Evolutionary conservation across 2,113 vertebrate genomes (phyloP), one percentile per base, ranked within the genome.

Genomic region (Engraulis encrasicolus): DNA sequence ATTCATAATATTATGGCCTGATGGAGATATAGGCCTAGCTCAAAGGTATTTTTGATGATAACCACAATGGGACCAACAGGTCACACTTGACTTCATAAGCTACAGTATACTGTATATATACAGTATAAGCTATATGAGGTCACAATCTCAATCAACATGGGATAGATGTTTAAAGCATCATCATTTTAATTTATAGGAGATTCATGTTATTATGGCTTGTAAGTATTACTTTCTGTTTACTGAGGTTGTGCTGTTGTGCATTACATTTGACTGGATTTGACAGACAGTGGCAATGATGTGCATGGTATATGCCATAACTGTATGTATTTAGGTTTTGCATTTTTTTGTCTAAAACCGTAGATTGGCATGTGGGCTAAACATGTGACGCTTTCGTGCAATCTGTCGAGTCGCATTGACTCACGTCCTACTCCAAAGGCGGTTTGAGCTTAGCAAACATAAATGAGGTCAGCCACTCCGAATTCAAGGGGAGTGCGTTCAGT

Each of bases 331-430:
- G 66, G 66, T 31, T 74, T 36, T n/a, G n/a, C n/a, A n/a, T n/a
- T n/a, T n/a, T 74, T 45, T 31, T 11, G 15, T 12, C 66, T 12
- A 74, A 74, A 74, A 74, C 31, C 66, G 34, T 11, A 74, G 6
- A 74, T 17, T 74, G 12, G 34, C 66, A 34, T 74, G 66, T 74
- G 66, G 23, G 66, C 23, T 74, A 34, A 74, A 74, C 66, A 74
- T 74, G 58, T 74, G 66, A 74, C 27, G 58, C 58, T 66, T 66
- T 66, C 9, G 27, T 31, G 66, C 66, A 66, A 66, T 66, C 66
- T 74, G 66, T 36, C 11, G 12, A 74, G 23, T 74, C 11, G 0
- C 31, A 74, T 74, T 34, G 31, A 74, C 66, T 74, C 66, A 74
- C 66, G n/a, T 66, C 58, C 12, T 31, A 23, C 2, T 31, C 58